Evolutionary conservation across 2,113 vertebrate species (phyloP).

Genomic region (Chloropsis cyanopogon): DNA sequence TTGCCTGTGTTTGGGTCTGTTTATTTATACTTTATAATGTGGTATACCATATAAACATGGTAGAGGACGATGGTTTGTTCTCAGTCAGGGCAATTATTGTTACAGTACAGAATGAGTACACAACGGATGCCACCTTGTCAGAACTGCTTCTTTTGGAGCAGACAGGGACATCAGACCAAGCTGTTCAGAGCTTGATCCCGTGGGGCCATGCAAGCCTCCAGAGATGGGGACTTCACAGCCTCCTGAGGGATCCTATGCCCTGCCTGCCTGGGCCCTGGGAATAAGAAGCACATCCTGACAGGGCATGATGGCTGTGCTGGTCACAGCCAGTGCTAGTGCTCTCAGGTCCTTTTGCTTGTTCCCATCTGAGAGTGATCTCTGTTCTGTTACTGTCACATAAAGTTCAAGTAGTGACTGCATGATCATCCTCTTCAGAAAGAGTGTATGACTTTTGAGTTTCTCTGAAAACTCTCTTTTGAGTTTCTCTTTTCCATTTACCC

Average conservation of each 20-base stretch:
- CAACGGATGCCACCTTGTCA: background rate
- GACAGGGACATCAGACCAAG: accelerated
- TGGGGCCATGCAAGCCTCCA: background rate
- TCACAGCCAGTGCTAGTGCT: background rate
- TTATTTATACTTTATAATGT: background rate
- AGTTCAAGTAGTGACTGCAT: background rate
- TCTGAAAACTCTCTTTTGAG: background rate
- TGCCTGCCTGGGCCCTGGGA: background rate
- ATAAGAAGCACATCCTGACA: background rate
- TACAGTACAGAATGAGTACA: background rate
- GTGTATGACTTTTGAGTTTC: background rate
- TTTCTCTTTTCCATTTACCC: background rate
- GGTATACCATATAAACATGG: background rate
- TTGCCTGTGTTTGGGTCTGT: background rate
- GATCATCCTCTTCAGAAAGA: background rate
- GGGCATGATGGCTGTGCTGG: background rate
- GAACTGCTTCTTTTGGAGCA: background rate
- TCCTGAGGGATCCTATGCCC: background rate
- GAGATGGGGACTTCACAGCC: background rate
- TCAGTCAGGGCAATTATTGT: background rate
- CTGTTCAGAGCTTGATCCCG: background rate
- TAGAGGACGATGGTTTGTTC: background rate
- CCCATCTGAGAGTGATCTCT: background rate
- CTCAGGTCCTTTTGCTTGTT: background rate
- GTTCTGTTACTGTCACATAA: background rate